These are phyloP conservation scores for Poeciliopsis infans DNA, from an alignment of 2,797 vertebrate species.

Conservation along the genomic window DNA sequence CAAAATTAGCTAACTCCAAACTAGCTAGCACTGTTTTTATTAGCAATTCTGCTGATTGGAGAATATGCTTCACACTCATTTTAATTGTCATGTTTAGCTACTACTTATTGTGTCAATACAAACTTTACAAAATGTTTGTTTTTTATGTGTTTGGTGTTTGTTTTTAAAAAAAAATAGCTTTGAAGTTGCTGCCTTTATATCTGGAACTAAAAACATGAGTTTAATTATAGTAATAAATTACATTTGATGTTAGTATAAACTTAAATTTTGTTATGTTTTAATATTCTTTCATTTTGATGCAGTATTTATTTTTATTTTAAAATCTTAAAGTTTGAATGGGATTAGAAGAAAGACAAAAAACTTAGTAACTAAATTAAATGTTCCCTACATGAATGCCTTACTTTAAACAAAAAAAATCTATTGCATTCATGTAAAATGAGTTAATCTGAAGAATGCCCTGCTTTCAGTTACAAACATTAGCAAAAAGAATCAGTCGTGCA, in stretches of 20 bases:
- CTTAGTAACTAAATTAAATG: not conserved
- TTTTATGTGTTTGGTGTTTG: not conserved
- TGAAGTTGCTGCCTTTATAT: not conserved
- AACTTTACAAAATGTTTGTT: not conserved
- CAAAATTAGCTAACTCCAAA: not conserved
- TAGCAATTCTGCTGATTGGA: not conserved
- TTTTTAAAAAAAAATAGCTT: not conserved
- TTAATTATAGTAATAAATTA: not conserved
- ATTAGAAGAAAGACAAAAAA: conserved; percentile 8
- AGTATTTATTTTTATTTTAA: not conserved
- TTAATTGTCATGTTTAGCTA: not conserved
- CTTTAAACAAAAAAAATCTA: not conserved
- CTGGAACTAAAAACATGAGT: not conserved
- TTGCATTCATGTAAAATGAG: not conserved
- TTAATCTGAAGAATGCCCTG: not conserved
- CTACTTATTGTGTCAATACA: not conserved
- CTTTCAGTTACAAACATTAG: conserved; percentile 1
- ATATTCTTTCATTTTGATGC: not conserved
- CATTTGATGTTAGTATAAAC: not conserved
- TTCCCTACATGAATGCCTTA: conserved; percentile 4
- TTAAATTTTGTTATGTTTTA: not conserved
- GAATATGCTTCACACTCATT: not conserved
- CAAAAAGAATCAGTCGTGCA: not conserved
- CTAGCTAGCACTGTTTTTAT: not conserved
- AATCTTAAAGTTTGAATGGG: not conserved